A percentile compares a stretch with the other conserved stretches of the same genome.
phyloP scores from a whole-genome alignment of 1,140 invertebrate species.

The Palaemon carinicauda region DNA sequence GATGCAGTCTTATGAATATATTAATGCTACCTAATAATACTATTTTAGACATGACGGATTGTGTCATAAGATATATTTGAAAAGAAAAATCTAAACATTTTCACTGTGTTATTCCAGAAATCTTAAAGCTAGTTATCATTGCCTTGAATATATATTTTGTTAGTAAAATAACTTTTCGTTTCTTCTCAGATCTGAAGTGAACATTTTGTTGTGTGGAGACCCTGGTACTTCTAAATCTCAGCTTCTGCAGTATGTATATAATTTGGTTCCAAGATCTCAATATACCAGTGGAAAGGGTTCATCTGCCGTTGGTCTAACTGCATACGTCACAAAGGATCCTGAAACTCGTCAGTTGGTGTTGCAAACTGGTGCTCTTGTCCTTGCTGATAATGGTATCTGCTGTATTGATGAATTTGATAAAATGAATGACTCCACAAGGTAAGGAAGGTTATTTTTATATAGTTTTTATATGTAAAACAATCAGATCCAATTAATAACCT shows the following conservation, averaged over 20 bases:
- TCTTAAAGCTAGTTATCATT: neutral
- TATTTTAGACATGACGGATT: no score
- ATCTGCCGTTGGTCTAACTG: slow-evolving; percentile 97
- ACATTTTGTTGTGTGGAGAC: slow-evolving; percentile 97
- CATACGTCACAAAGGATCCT: slow-evolving; percentile 98
- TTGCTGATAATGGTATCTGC: slow-evolving; percentile 98
- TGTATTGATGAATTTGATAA: slow-evolving; percentile 99
- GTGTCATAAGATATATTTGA: no score
- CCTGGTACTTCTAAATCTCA: slow-evolving; percentile 99
- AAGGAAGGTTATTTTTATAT: slow-evolving; percentile 61
- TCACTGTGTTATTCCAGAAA: neutral
- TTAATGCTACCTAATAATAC: no score
- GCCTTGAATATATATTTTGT: slow-evolving; percentile 7
- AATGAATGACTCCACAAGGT: slow-evolving; percentile 99
- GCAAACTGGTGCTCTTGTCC: slow-evolving; percentile 95
- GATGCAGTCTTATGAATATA: no score
- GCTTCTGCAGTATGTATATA: slow-evolving; percentile 93
- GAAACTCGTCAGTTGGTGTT: slow-evolving; percentile 94
- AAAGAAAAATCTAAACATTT: no score
- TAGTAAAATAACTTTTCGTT: neutral
- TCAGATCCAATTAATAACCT: no score
- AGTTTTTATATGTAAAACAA: no score
- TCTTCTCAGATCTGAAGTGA: slow-evolving; percentile 82
- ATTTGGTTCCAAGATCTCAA: slow-evolving; percentile 91
- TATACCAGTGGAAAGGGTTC: slow-evolving; percentile 98